Evolutionary conservation across 2,113 vertebrate species (phyloP), one percentile per base, ranked within the genome.

Genomic region (Eclectus roratus): DNA sequence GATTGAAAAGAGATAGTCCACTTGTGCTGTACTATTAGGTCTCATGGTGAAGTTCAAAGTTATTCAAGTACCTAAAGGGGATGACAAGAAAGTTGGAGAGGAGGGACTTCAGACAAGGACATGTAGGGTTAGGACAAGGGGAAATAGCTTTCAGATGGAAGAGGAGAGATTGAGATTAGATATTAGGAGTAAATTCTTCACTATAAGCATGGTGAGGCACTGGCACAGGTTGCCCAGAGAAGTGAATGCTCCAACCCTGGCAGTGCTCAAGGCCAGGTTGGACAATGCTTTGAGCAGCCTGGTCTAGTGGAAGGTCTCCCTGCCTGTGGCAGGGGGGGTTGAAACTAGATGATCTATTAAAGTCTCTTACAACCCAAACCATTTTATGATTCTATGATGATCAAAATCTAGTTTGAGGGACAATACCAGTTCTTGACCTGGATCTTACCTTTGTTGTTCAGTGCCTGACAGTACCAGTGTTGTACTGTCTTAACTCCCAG

Each of bases 371-470:
- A 58, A n/a, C 20, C 33, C 20, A 58, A 58, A n/a, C 33, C 21
- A 35, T 58, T 58, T n/a, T 58, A n/a, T 8, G 12, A n/a, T n/a
- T 58, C 56, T 58, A n/a, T 58, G 33, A 58, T 23, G 35, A 33
- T 58, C 56, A 58, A 72, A 47, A 21, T 7, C 10, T 31, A 14
- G 60, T 5, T 6, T 6, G 31, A 55, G 21, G 21, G 18, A 19
- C 18, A 55, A 19, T 8, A 10, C 5, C 60, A n/a, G 7, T 8
- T 68, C n/a, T 23, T 9, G 28, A 28, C 21, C 10, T 28, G 21
- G 46, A 23, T 33, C 49, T 64, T 2, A 1, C 9, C 24, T 71
- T 19, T 41, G 28, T 8, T 10, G 1, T 24, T 58, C 0, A 0
- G 27, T 28, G 14, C 21, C 56, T 31, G 39, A 46, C 37, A 31